Evolutionary conservation across 2,797 vertebrate genomes (phyloP).

Genomic region (Oryzias dopingdopingensis): DNA sequence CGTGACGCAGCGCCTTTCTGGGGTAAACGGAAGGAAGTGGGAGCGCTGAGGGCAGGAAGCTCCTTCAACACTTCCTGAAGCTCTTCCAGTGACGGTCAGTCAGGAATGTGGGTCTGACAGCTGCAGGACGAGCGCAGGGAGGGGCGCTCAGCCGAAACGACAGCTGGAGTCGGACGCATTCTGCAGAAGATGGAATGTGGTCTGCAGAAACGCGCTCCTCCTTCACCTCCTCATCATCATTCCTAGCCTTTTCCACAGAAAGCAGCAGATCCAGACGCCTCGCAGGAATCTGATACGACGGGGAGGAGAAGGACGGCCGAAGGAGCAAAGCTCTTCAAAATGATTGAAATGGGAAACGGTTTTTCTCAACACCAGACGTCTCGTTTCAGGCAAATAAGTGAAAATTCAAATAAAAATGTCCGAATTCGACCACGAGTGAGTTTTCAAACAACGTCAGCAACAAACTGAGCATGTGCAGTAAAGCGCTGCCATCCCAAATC

Average conservation of each 20-base stretch:
- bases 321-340: too few relatives aligned
- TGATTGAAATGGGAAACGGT: too few relatives aligned
- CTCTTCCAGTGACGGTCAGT: conserved; percentile 22
- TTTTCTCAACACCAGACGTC: too few relatives aligned
- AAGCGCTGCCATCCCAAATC: too few relatives aligned
- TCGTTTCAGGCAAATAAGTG: too few relatives aligned
- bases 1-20: conserved; percentile 25
- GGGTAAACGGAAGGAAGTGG: conserved; percentile 60
- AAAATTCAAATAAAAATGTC: too few relatives aligned
- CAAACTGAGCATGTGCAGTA: too few relatives aligned
- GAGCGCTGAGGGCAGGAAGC: conserved; percentile 54
- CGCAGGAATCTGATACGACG: too few relatives aligned
- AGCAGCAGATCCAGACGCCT: too few relatives aligned
- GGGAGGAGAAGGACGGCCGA: too few relatives aligned
- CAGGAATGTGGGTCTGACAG: conserved; percentile 34
- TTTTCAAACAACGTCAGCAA: too few relatives aligned
- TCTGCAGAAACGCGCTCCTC: conserved; percentile 13
- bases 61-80: conserved; percentile 24
- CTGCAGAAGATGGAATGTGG: conserved; percentile 62
- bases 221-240: conserved; percentile 33
- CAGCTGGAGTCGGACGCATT: conserved; percentile 59
- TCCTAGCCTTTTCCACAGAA: conserved; percentile 33
- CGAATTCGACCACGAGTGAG: too few relatives aligned
- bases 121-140: conserved; percentile 5
- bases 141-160: conserved; percentile 30